These are phyloP conservation scores for Trachythela sp. DNA, from an alignment of 64 coral and sea anemone genomes.

Conservation along the genomic window DNA sequence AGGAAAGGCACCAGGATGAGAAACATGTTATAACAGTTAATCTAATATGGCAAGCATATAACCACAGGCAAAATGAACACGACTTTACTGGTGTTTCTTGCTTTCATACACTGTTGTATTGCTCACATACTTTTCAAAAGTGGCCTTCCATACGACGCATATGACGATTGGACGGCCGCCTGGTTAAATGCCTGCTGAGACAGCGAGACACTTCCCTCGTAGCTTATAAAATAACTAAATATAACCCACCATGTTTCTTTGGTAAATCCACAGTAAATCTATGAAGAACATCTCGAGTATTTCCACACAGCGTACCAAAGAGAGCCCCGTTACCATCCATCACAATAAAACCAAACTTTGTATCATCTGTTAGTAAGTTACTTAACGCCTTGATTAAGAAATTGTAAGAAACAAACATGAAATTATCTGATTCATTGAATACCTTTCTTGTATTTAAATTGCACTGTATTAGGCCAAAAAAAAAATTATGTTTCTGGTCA, in stretches of 20 bases:
- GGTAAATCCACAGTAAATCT: conserved; percentile 98
- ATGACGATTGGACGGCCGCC: no score
- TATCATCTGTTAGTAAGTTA: conserved; percentile 96
- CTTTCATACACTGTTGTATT: no score
- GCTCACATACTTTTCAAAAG: no score
- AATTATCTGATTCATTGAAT: not conserved
- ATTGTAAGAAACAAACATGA: not conserved
- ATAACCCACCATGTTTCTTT: conserved; percentile 88
- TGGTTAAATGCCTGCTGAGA: no score
- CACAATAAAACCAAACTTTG: conserved; percentile 97
- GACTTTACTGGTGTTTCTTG: no score
- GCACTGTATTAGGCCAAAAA: no score
- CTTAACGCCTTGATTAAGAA: conserved; percentile 60
- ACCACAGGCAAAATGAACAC: no score
- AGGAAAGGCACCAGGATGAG: not conserved
- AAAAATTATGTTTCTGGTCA: no score
- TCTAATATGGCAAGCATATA: no score
- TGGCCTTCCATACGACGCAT: no score
- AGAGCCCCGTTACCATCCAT: conserved; percentile 99
- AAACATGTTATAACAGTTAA: no score
- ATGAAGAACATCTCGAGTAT: conserved; percentile 93
- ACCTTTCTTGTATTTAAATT: no score
- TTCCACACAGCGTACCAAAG: conserved; percentile 91
- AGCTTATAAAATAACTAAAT: not conserved
- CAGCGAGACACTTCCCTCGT: not conserved